Evolutionary conservation across 2,888 invertebrate genomes (phyloP), one percentile per base, ranked within the genome.

Genomic region (Eristalis arbustorum): DNA sequence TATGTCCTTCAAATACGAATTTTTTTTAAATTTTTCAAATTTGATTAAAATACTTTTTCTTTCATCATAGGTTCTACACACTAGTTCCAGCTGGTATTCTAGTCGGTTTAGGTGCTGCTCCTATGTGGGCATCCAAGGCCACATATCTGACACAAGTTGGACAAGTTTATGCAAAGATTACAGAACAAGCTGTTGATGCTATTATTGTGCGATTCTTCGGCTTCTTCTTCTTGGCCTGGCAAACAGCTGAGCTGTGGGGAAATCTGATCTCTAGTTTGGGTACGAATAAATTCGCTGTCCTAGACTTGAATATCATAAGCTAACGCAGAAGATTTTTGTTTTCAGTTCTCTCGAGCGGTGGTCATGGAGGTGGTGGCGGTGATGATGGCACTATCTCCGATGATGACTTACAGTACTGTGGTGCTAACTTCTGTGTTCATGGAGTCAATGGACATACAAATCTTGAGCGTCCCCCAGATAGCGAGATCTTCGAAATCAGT

Each of bases 71-170:
- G 89, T 98, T 98, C 94, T 98, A 96, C 92, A 98, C 98, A n/a
- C 94, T 98, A 78, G 97, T 98, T 74, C 98, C 98, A 0, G 97
- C 98, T 49, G 98, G 98, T 25, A 96, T 98, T 34, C 94, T 99
- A n/a, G 95, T 98, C 40, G 99, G 99, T 88, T 93, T 98, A 74
- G 98, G 98, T 11, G 99, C 98, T 2, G 98, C 98, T 0, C 98
- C 98, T 66, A 96, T 99, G 96, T 99, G 99, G 99, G 97, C 98
- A 0, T 98, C 99, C n/a, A 98, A 99, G 92, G 98, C 99, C 82
- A 98, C 98, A 1, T 99, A 99, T 92, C 94, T 99, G 88, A 99
- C 99, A 14, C 97, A 98, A 93, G 97, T 96, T 59, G 98, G 98
- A 63, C 97, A 97, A 88, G 96, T 97, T 89, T 98, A 98, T 93